Percentiles rank a stretch among this genome's conserved stretches.
These are phyloP conservation scores for Channallabes apus DNA, from an alignment of 2,797 vertebrate species.

Conservation along the genomic window DNA sequence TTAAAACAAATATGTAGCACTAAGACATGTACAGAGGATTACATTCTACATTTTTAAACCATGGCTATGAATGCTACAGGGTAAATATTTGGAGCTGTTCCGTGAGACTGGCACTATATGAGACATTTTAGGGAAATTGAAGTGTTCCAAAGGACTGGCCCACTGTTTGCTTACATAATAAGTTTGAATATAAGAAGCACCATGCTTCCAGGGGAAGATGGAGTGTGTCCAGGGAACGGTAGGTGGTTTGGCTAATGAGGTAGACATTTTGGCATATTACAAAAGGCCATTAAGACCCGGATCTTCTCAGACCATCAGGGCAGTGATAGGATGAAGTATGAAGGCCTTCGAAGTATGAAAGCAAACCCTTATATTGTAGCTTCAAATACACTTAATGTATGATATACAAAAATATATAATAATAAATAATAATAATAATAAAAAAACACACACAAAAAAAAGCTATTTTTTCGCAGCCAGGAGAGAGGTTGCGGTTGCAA, in stretches of 20 bases:
- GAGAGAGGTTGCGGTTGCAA: conserved; percentile 48
- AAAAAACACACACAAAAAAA: not conserved
- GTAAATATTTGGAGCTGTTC: conserved; percentile 21
- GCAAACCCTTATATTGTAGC: conserved; percentile 36
- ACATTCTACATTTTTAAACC: not conserved
- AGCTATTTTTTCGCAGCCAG: conserved; percentile 57
- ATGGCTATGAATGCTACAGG: not conserved
- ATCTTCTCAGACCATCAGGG: conserved; percentile 51
- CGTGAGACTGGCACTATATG: conserved; percentile 27
- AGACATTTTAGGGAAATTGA: conserved; percentile 31
- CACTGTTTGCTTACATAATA: conserved; percentile 48
- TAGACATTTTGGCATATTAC: conserved; percentile 55
- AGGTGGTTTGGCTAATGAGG: conserved; percentile 60
- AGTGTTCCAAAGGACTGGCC: conserved; percentile 35
- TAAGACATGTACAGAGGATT: not conserved
- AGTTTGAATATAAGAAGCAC: conserved; percentile 39
- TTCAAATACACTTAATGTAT: too few species aligned
- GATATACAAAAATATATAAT: too few species aligned
- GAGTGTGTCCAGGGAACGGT: conserved; percentile 55
- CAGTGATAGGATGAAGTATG: conserved; percentile 50
- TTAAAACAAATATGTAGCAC: not conserved
- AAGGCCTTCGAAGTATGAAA: conserved; percentile 64
- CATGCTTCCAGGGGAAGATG: conserved; percentile 45
- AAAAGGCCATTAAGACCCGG: conserved; percentile 51
- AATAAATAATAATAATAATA: too few species aligned